Evolutionary conservation across 2,113 vertebrate species (phyloP).

Genomic region (Pelvicachromis taeniatus): DNA sequence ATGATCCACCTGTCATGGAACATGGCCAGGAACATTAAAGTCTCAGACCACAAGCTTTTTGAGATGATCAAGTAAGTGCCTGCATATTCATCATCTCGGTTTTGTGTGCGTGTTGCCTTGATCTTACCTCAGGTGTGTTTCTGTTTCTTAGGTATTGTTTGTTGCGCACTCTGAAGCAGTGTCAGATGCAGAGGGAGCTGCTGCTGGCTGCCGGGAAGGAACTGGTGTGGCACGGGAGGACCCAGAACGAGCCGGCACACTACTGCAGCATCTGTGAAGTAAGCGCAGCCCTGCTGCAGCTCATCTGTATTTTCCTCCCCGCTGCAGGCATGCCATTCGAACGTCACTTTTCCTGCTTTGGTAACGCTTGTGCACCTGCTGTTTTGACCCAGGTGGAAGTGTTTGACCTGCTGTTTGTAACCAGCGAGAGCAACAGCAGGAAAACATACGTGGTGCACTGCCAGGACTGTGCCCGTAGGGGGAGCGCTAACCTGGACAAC

Average conservation of each 20-base stretch:
- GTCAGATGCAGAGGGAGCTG: conserved; percentile 92
- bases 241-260: conserved; percentile 93
- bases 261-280: conserved; percentile 98
- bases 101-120: neutral
- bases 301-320: neutral
- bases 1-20: conserved; percentile 99
- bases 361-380: neutral
- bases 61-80: conserved; percentile 99
- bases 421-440: conserved; percentile 86
- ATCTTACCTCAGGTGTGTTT: neutral
- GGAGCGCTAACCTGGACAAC: conserved; percentile 87
- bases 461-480: conserved; percentile 96
- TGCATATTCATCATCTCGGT: conserved; percentile 61
- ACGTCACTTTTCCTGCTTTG: neutral
- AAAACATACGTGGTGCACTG: conserved; percentile 88
- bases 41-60: conserved; percentile 98
- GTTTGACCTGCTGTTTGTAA: conserved; percentile 97
- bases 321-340: neutral
- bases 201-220: conserved; percentile 88
- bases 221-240: conserved; percentile 81
- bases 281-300: neutral
- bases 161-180: conserved; percentile 95
- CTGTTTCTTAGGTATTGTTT: conserved; percentile 84
- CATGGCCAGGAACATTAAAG: conserved; percentile 99
- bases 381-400: conserved; percentile 85